Base-by-base conservation (phyloP, 1,140 invertebrate species). In the Antheraea pernyi region DNA sequence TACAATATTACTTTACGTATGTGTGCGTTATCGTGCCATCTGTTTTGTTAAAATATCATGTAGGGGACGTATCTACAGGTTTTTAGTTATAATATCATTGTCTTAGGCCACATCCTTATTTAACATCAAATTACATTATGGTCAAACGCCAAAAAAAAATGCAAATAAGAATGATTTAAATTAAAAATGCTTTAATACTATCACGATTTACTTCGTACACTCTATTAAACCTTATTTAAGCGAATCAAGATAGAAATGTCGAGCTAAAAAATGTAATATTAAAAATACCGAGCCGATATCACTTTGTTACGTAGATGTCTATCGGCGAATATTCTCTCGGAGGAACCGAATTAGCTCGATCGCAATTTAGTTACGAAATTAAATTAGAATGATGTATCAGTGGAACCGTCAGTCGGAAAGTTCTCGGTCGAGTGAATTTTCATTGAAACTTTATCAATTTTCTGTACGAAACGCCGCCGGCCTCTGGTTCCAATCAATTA, bases 401-500 rank as follows among this genome's bases (percentile, higher is more conserved):
- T 73, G 65, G 69, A 73, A 73, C 69, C 68, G 63, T 36, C 67
- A 67, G 65, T 70, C 46, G 36, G 61, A 64, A 39, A 69, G 58
- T 69, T 59, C 72, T 68, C 68, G 68, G 48, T 64, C 19, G 65
- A 74, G 69, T 72, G 70, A 77, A 72, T 73, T 75, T 79, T 76
- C 68, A 67, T 64, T 16, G 70, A 73, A 80, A 78, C 78, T 80
- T 77, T 78, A 76, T 76, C 76, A 78, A 80, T 80, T 78, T 77
- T 67, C 62, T 48, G 59, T 39, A 36, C 59, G n/a, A 67, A 68
- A 64, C 63, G 59, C 58, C 65, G 59, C 48, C 59, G 59, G 67
- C 36, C 36, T 30, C 16, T 42, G 67, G 59, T 62, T 53, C 64
- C 46, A 68, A 72, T 75, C 67, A 79, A 78, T 78, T 73, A 81